Evolutionary conservation across 2,888 invertebrate genomes (phyloP), one percentile per base, ranked within the genome.

Genomic region (Notocelia uddmanniana): DNA sequence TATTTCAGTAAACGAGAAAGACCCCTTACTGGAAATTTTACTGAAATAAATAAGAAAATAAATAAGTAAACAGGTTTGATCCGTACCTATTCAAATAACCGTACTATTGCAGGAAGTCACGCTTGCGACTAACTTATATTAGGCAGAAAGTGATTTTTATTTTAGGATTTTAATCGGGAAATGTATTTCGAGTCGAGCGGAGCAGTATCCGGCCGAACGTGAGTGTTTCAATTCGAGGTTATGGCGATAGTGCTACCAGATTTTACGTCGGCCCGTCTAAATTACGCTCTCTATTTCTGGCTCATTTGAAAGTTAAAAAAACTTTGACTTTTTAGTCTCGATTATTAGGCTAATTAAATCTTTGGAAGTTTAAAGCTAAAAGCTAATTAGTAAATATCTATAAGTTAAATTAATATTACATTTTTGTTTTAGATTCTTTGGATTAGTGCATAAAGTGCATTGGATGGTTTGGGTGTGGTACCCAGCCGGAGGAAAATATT

Each of bases 141-240:
- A 45, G n/a, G 5, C 41, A 55, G 45, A 57, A 45, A 64, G 26
- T 3, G 58, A 10, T 59, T 10, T 52, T 54, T 71, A 67, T 71
- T 71, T 71, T 60, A 18, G 45, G 66, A 54, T 34, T 54, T 66
- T 60, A 60, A 59, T 71, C 45, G 59, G 55, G 50, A 67, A 57
- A 67, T 55, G 48, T 72, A 72, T 68, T 68, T 41, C 23, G 48
- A 60, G 60, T 41, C 23, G 48, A 60, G 60, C 60, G 48, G 48
- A 50, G 15, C 63, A 50, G 50, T 60, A 62, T 68, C 72, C 72
- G 72, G 72, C 26, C 48, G 60, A 67, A 72, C n/a, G 45, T 54
- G 68, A 72, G 48, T 55, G 68, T 55, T 67, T 60, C 55, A 67
- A 60, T 67, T 62, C 57, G 67, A 59, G 62, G 19, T 15, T n/a